phyloP scores from a whole-genome alignment of 2,888 invertebrate genomes.

The Melinaea menophilus region DNA sequence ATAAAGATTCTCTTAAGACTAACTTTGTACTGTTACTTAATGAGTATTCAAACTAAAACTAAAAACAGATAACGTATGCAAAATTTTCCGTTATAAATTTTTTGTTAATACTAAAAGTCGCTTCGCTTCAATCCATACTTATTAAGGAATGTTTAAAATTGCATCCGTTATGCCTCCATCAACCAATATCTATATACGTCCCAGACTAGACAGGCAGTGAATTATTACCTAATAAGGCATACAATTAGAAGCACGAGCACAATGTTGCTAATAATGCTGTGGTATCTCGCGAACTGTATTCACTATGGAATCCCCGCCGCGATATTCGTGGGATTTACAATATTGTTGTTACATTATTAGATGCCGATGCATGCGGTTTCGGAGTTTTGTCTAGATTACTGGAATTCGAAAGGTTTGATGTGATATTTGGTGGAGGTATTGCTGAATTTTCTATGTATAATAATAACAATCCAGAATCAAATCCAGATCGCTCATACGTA shows the following conservation, averaged over 20 bases:
- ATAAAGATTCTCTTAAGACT: neutral
- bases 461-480: too few relatives aligned
- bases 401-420: slow-evolving; percentile 9
- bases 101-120: too few relatives aligned
- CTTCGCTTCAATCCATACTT: too few relatives aligned
- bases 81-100: too few relatives aligned
- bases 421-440: neutral
- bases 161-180: neutral
- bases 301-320: slow-evolving; percentile 14
- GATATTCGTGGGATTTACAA: slow-evolving; percentile 15
- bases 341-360: slow-evolving; percentile 15
- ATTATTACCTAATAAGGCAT: slow-evolving; percentile 17
- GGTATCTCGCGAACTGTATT: slow-evolving; percentile 25
- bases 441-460: too few relatives aligned
- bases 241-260: slow-evolving; percentile 22
- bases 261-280: slow-evolving; percentile 27
- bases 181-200: neutral
- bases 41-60: too few relatives aligned
- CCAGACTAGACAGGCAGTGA: slow-evolving; percentile 4
- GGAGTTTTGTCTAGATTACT: slow-evolving; percentile 7
- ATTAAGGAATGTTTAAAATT: too few relatives aligned
- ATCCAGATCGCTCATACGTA: too few relatives aligned
- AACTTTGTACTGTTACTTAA: too few relatives aligned
- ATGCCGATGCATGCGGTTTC: slow-evolving; percentile 19
- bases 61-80: too few relatives aligned